These are phyloP conservation scores for Botrylloides violaceus DNA, from an alignment of 23 tunicate genomes.

Conservation along the genomic window DNA sequence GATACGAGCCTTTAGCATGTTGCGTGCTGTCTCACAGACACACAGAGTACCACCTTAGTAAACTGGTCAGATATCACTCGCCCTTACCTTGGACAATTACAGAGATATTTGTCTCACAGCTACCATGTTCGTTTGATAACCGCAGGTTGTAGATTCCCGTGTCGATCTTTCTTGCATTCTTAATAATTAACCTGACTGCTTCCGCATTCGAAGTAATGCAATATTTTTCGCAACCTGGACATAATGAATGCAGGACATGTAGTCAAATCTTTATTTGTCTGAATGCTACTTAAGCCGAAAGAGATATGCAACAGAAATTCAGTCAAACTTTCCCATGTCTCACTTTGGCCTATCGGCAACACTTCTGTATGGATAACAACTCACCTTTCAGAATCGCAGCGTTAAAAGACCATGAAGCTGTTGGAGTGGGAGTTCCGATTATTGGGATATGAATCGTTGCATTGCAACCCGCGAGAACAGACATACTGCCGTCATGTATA, in stretches of 20 bases:
- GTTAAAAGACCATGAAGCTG: slow-evolving; percentile 16
- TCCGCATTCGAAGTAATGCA: background rate
- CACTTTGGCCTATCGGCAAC: background rate
- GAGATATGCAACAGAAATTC: too few relatives aligned
- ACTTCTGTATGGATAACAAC: background rate
- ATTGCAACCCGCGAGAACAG: slow-evolving; percentile 24
- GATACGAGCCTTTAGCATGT: too few relatives aligned
- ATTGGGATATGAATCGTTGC: slow-evolving; percentile 25
- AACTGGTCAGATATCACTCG: background rate
- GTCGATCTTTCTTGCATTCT: slow-evolving; percentile 24
- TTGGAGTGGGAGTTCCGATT: slow-evolving; percentile 31
- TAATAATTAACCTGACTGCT: background rate
- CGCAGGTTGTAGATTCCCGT: slow-evolving; percentile 9
- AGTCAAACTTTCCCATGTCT: background rate
- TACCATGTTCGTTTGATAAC: slow-evolving; percentile 21
- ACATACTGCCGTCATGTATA: slow-evolving; percentile 25
- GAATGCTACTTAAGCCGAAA: background rate
- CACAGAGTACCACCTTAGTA: background rate
- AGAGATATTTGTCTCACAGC: background rate
- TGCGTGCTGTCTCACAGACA: background rate
- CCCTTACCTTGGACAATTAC: slow-evolving; percentile 15
- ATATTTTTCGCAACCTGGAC: slow-evolving; percentile 1
- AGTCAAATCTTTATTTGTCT: too few relatives aligned
- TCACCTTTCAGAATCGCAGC: slow-evolving; percentile 15
- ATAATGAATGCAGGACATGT: too few relatives aligned